Evolutionary conservation across 2,888 invertebrate species (phyloP), one percentile per base, ranked within the genome.

Genomic region (Acrobasis suavella): DNA sequence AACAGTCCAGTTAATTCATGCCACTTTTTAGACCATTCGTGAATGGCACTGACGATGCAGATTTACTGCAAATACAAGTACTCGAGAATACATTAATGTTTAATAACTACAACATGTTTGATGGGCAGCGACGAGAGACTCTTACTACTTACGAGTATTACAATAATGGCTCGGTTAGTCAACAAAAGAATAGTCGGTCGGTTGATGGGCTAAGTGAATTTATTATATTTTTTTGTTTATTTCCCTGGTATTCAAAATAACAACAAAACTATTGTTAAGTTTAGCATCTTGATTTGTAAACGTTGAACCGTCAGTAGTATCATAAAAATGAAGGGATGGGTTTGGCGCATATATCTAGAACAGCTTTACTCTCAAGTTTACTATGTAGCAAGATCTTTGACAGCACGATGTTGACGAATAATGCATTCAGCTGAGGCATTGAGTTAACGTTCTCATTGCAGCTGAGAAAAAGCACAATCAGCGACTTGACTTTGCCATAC

Each of bases 201-300:
- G 63, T 62, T 56, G 68, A 70, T 67, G 72, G 68, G 76, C 75
- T 69, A 68, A 74, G 73, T 77, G 79, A 79, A 81, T 81, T 14
- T 86, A 87, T 89, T 88, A 14, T 46, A n/a, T 56, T 42, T 22
- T 56, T 42, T 38, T 15, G 46, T 32, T 32, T 32, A 46, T 46
- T 14, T 46, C 1, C 12, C 2, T 2, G 12, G 46, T 46, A 42
- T 2, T 1, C 3, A 22, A 22, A 22, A 22, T 22, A n/a, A n/a
- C n/a, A n/a, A n/a, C n/a, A n/a, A n/a, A n/a, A 22, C 22, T 22
- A 22, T 22, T 22, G 3, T 22, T 22, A 2, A 22, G 22, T 22
- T 22, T 22, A 22, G 7, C 8, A 32, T 7, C 0, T 32, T 32
- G 5, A 7, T 32, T 7, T 8, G 32, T 6, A 32, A 32, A 32